These are phyloP conservation scores for Alexandromys fortis DNA, from an alignment of 2,113 vertebrate genomes.

Conservation along the genomic window DNA sequence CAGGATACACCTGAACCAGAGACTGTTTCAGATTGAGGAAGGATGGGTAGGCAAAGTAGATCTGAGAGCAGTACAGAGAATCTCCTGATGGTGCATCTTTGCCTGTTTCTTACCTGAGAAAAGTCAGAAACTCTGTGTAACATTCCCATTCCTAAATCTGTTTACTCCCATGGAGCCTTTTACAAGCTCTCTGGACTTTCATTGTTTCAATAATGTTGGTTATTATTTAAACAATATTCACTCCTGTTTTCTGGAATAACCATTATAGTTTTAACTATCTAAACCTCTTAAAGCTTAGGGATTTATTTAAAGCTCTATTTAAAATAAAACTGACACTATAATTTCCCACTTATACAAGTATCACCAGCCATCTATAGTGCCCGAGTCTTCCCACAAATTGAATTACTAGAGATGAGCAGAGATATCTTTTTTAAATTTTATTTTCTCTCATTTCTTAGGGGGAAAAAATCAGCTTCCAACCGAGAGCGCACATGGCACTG, in stretches of 20 bases:
- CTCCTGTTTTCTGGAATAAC: not conserved
- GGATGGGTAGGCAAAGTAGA: not conserved
- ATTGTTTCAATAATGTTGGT: not conserved
- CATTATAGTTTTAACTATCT: not conserved
- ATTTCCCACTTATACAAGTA: conserved; percentile 2
- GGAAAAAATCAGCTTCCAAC: not conserved
- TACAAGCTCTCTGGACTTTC: not conserved
- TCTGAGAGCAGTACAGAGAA: no score
- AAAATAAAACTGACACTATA: conserved; percentile 31
- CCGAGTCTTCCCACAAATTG: conserved; percentile 46
- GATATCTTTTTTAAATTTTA: conserved; percentile 49
- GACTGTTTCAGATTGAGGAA: not conserved
- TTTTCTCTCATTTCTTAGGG: not conserved
- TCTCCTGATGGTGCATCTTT: not conserved
- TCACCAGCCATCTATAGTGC: not conserved
- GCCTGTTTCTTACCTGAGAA: not conserved
- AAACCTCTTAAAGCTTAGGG: conserved; percentile 9
- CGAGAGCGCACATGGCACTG: not conserved
- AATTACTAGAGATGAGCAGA: not conserved
- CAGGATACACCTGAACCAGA: no score
- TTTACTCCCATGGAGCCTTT: not conserved
- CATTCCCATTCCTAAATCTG: not conserved
- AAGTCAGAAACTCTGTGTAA: accelerated
- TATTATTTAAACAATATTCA: conserved; percentile 19
- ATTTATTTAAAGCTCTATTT: conserved; percentile 30